phyloP scores from a whole-genome alignment of 2,888 invertebrate genomes.

The Hedya salicella region DNA sequence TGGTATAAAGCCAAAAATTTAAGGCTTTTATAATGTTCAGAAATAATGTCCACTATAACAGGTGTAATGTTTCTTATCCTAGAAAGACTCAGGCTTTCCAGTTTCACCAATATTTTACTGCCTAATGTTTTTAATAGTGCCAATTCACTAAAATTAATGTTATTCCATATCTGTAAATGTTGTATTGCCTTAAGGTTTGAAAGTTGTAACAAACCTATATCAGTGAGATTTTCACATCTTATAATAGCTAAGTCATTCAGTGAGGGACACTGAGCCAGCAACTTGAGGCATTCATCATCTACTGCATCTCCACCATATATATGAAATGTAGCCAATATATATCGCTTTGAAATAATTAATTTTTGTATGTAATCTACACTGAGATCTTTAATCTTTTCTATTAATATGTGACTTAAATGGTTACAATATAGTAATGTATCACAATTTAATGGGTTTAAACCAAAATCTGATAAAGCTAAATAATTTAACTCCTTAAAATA shows the following conservation, averaged over 20 bases:
- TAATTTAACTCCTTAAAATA: constrained; percentile 65
- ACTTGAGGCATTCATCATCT: constrained; percentile 66
- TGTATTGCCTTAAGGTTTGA: constrained; percentile 60
- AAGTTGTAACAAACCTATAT: constrained; percentile 65
- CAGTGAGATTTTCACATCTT: constrained; percentile 73
- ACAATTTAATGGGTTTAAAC: constrained; percentile 67
- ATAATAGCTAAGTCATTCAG: constrained; percentile 73
- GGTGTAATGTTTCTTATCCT: constrained; percentile 72
- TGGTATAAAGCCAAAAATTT: constrained; percentile 77
- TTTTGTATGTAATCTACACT: constrained; percentile 63
- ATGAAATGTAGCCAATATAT: constrained; percentile 65
- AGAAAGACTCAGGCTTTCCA: constrained; percentile 75
- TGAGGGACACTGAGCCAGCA: constrained; percentile 66
- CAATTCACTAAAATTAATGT: constrained; percentile 67
- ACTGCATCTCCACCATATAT: constrained; percentile 72
- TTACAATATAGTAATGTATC: constrained; percentile 65
- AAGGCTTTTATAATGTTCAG: constrained; percentile 72
- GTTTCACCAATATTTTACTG: constrained; percentile 60
- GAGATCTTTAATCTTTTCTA: constrained; percentile 75
- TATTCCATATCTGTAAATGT: constrained; percentile 78
- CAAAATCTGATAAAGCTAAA: constrained; percentile 74
- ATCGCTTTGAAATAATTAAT: constrained; percentile 65
- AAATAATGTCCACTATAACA: constrained; percentile 71
- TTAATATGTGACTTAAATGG: constrained; percentile 69
- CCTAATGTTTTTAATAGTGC: constrained; percentile 64